Conservation (phyloP, 2,888 invertebrate species). For the Tetanocera ferruginea region DNA sequence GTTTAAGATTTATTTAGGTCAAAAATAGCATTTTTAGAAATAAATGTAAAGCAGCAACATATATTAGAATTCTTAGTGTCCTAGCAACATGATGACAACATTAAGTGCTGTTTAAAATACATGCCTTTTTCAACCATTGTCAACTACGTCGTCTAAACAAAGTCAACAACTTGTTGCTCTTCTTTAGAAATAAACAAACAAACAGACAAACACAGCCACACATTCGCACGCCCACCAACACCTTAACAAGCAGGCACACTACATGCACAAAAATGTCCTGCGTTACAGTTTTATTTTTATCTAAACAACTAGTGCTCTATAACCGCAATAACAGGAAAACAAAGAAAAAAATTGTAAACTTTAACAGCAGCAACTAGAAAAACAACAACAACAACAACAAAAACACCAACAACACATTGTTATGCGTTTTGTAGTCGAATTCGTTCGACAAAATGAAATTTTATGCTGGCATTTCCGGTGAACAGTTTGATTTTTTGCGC, state of each 20-base stretch:
- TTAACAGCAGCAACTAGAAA: not conserved
- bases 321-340: not conserved
- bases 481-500: not conserved
- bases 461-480: not conserved
- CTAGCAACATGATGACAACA: too few relatives aligned
- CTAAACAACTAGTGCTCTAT: slow-evolving; percentile 29
- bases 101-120: not conserved
- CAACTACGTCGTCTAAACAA: not conserved
- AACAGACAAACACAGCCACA: not conserved
- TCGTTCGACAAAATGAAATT: not conserved
- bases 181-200: not conserved
- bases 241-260: not conserved
- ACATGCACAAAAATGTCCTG: not conserved
- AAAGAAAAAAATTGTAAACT: not conserved
- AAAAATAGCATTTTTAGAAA: not conserved
- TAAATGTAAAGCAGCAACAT: not conserved
- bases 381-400: slow-evolving; percentile 2
- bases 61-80: not conserved
- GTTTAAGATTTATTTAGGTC: too few relatives aligned
- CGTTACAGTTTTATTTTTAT: slow-evolving; percentile 6
- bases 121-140: not conserved
- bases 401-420: slow-evolving; percentile 9
- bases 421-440: not conserved
- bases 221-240: slow-evolving; percentile 6
- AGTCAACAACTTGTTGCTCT: slow-evolving; percentile 39